Conservation (phyloP, 1,140 invertebrate genomes). For the Diprion similis region DNA sequence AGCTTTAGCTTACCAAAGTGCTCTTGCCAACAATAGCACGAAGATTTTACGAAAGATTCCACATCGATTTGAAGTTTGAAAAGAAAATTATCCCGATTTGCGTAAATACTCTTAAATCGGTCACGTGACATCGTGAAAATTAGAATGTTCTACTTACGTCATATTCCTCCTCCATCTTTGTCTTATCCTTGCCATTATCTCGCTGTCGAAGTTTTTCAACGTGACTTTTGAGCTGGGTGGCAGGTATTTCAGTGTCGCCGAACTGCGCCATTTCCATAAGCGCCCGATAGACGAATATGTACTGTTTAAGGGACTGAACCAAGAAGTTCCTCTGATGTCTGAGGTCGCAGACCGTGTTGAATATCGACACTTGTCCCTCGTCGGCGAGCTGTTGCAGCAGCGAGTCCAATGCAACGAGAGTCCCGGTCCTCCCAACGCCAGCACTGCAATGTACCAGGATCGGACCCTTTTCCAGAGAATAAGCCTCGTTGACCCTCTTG, state of each 20-base stretch:
- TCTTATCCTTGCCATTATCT: constrained; percentile 68
- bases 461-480: constrained; percentile 81
- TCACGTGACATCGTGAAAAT: background rate
- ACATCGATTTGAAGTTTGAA: too few species aligned
- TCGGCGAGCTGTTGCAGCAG: constrained; percentile 84
- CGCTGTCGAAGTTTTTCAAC: constrained; percentile 77
- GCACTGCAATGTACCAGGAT: constrained; percentile 92
- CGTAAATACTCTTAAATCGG: too few species aligned
- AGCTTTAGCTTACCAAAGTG: too few species aligned
- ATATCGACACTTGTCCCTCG: constrained; percentile 84
- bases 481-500: constrained; percentile 87
- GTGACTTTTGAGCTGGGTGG: constrained; percentile 71
- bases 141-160: constrained; percentile 68
- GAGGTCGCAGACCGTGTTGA: constrained; percentile 88
- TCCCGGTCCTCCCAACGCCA: constrained; percentile 91
- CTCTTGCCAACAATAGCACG: too few species aligned
- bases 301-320: constrained; percentile 96
- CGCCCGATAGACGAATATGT: constrained; percentile 96
- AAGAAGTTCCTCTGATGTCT: constrained; percentile 90
- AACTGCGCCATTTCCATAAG: constrained; percentile 93
- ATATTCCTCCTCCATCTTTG: constrained; percentile 83
- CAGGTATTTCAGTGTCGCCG: constrained; percentile 89
- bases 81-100: too few species aligned
- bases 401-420: constrained; percentile 88
- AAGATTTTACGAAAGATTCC: too few species aligned